These are phyloP conservation scores for Drosophila varians DNA, from an alignment of 1,140 invertebrate species.

Conservation along the genomic window DNA sequence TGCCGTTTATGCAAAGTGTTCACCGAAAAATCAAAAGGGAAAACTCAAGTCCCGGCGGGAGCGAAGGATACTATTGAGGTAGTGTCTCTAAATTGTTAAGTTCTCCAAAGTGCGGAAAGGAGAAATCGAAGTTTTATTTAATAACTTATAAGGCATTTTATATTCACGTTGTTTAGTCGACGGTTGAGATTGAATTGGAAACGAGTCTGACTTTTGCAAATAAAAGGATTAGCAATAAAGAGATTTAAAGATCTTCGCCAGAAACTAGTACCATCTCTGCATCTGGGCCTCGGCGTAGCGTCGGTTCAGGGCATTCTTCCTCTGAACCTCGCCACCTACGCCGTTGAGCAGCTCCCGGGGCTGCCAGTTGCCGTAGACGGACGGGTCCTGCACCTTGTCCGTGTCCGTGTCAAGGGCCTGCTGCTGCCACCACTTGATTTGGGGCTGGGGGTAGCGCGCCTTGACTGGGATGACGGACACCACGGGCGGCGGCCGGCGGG, in stretches of 20 bases:
- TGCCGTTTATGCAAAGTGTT: slow-evolving; percentile 75
- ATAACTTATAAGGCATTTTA: slow-evolving; percentile 58
- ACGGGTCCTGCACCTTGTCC: slow-evolving; percentile 43
- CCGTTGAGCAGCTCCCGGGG: slow-evolving; percentile 43
- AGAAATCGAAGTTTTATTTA: slow-evolving; percentile 69
- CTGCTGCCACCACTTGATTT: slow-evolving; percentile 69
- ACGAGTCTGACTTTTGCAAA: not conserved
- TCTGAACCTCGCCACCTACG: slow-evolving; percentile 52
- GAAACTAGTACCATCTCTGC: slow-evolving; percentile 30
- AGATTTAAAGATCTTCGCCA: not conserved
- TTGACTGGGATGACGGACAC: slow-evolving; percentile 63
- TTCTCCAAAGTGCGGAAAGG: slow-evolving; percentile 37
- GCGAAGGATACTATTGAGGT: slow-evolving; percentile 56
- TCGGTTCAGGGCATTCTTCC: slow-evolving; percentile 61
- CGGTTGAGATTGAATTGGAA: not conserved
- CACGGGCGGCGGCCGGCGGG: slow-evolving; percentile 47
- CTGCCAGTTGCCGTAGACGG: slow-evolving; percentile 63
- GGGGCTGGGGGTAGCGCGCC: slow-evolving; percentile 23
- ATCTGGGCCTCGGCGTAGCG: slow-evolving; percentile 53
- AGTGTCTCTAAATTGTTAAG: slow-evolving; percentile 53
- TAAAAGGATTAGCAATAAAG: not conserved
- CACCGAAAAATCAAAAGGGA: slow-evolving; percentile 22
- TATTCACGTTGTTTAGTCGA: not conserved
- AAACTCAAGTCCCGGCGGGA: slow-evolving; percentile 14
- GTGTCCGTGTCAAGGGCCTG: slow-evolving; percentile 48